Percentiles rank a stretch among this genome's conserved stretches.
Evolutionary conservation across 2,888 invertebrate species (phyloP).

Genomic region (Nasonovia ribisnigri): DNA sequence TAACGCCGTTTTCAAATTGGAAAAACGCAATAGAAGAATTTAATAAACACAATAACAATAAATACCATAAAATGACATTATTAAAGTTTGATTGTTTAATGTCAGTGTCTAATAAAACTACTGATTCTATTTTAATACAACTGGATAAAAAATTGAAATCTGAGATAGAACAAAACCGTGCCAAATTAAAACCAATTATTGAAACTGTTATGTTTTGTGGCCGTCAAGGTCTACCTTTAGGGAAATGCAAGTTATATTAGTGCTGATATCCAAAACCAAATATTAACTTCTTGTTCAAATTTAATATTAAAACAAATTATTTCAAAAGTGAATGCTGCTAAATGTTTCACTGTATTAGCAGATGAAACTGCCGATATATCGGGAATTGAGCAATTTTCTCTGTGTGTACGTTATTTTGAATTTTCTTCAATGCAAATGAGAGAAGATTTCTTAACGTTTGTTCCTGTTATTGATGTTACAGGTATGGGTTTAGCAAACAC

Average conservation of each 20-base stretch:
- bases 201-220: constrained; percentile 21
- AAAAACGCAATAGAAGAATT: constrained; percentile 31
- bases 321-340: no score
- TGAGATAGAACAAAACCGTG: constrained; percentile 7
- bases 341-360: no score
- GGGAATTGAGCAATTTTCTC: no score
- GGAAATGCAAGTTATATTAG: constrained; percentile 68
- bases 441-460: no score
- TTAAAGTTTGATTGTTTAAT: background rate
- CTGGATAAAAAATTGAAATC: constrained; percentile 3
- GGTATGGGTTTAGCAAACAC: no score
- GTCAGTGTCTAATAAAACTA: constrained; percentile 25
- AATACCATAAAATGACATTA: background rate
- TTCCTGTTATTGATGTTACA: no score
- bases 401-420: no score
- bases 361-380: no score
- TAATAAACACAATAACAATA: constrained; percentile 23
- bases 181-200: constrained; percentile 30
- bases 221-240: constrained; percentile 22
- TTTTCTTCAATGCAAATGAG: no score
- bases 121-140: background rate
- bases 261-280: constrained; percentile 68
- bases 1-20: constrained; percentile 24
- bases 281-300: constrained; percentile 67
- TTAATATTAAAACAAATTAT: constrained; percentile 67